A percentile compares a stretch with the other conserved stretches of the same genome.
These are phyloP conservation scores for Drosophila rellima DNA, from an alignment of 2,888 invertebrate genomes.

Conservation along the genomic window DNA sequence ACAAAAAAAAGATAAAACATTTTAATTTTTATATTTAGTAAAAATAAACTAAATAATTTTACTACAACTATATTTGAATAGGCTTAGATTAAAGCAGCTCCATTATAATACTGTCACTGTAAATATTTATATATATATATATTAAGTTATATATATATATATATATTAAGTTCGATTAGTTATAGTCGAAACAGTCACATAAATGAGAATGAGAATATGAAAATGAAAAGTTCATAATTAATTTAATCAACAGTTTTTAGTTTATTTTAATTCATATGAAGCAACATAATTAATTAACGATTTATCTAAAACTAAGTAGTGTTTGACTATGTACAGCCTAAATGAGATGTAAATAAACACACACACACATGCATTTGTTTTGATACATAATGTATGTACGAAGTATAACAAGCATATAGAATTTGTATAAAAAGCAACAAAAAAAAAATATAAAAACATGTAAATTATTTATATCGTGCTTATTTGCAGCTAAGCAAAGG, in stretches of 20 bases:
- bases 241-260: constrained; percentile 24
- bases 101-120: constrained; percentile 26
- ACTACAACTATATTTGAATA: constrained; percentile 29
- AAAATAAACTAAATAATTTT: constrained; percentile 39
- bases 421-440: constrained; percentile 39
- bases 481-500: constrained; percentile 21
- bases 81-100: constrained; percentile 34
- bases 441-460: constrained; percentile 20
- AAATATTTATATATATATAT: constrained; percentile 30
- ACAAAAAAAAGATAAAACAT: constrained; percentile 5
- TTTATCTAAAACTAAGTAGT: constrained; percentile 33
- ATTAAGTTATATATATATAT: constrained; percentile 25
- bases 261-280: constrained; percentile 26
- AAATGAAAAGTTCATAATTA: constrained; percentile 26
- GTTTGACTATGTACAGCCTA: constrained; percentile 54
- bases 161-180: constrained; percentile 45
- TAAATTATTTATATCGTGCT: constrained; percentile 26
- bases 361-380: constrained; percentile 63
- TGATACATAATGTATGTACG: constrained; percentile 55
- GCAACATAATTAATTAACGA: constrained; percentile 12
- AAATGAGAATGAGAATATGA: constrained; percentile 22
- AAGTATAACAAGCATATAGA: constrained; percentile 42
- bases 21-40: constrained; percentile 43
- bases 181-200: constrained; percentile 35
- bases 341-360: constrained; percentile 57